Percentiles rank a stretch among this genome's conserved stretches.
Evolutionary conservation across 2,113 vertebrate species (phyloP).

Genomic region (Limanda limanda): DNA sequence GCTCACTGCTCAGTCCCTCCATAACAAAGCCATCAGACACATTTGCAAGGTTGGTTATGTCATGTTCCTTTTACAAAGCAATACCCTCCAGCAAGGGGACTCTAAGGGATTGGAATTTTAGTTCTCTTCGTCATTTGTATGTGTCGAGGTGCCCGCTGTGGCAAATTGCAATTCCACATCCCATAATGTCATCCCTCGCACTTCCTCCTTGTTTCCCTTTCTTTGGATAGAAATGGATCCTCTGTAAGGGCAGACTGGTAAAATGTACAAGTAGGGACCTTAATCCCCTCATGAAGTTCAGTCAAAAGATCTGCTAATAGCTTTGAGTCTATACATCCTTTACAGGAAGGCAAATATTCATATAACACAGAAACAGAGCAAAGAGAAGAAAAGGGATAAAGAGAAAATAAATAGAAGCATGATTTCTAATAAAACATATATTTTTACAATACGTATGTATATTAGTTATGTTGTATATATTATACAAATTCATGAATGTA

Average conservation of each 20-base stretch:
- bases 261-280: slow-evolving; percentile 39
- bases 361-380: not conserved
- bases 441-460: not conserved
- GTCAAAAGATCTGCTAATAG: slow-evolving; percentile 33
- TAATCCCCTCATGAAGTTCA: slow-evolving; percentile 61
- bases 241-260: slow-evolving; percentile 56
- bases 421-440: not conserved
- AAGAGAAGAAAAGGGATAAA: not conserved
- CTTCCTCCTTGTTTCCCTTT: slow-evolving; percentile 71
- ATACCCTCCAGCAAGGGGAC: slow-evolving; percentile 72
- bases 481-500: not conserved
- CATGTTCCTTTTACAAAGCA: slow-evolving; percentile 77
- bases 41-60: slow-evolving; percentile 80
- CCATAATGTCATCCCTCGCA: slow-evolving; percentile 70
- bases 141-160: slow-evolving; percentile 72
- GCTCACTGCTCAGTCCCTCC: slow-evolving; percentile 38
- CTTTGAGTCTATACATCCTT: slow-evolving; percentile 34
- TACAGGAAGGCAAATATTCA: slow-evolving; percentile 34
- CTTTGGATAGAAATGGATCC: slow-evolving; percentile 55
- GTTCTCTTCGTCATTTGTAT: slow-evolving; percentile 77
- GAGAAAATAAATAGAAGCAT: not conserved
- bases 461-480: not conserved
- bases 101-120: slow-evolving; percentile 74
- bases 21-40: slow-evolving; percentile 77
- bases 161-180: slow-evolving; percentile 78